Conservation (phyloP, 2,113 vertebrate species). For the Empidonax traillii region DNA sequence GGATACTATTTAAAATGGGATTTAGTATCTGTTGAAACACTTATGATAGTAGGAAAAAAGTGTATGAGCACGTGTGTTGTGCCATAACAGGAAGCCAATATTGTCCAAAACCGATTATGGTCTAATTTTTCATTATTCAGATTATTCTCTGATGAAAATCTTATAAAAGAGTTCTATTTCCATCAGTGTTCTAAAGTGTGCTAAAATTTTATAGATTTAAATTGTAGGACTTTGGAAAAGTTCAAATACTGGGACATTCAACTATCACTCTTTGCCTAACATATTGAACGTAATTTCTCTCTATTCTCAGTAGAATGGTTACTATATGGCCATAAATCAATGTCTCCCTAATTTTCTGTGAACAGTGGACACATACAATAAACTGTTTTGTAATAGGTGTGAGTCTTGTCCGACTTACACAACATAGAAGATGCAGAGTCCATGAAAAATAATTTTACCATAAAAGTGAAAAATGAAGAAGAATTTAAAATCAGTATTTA, state of each 20-base stretch:
- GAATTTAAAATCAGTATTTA: background rate
- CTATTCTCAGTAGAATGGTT: background rate
- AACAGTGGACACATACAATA: background rate
- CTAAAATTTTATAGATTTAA: background rate
- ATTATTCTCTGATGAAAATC: background rate
- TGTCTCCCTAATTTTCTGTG: background rate
- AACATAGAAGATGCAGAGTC: background rate
- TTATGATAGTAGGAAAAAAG: background rate
- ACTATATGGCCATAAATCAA: background rate
- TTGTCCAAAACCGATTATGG: background rate
- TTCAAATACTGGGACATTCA: background rate
- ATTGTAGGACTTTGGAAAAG: background rate
- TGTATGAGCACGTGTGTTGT: background rate
- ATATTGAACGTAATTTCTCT: background rate
- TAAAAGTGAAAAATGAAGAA: background rate
- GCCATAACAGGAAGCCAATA: background rate
- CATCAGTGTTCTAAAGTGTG: background rate
- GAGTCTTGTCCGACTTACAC: background rate
- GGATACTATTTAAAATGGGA: background rate
- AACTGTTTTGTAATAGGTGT: background rate
- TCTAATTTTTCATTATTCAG: background rate
- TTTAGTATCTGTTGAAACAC: background rate
- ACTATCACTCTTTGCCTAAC: background rate
- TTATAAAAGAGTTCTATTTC: background rate
- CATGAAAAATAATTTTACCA: background rate